A percentile compares a stretch with the other conserved stretches of the same genome.
Conservation (phyloP, 1,140 invertebrate genomes). For the Ruditapes philippinarum region DNA sequence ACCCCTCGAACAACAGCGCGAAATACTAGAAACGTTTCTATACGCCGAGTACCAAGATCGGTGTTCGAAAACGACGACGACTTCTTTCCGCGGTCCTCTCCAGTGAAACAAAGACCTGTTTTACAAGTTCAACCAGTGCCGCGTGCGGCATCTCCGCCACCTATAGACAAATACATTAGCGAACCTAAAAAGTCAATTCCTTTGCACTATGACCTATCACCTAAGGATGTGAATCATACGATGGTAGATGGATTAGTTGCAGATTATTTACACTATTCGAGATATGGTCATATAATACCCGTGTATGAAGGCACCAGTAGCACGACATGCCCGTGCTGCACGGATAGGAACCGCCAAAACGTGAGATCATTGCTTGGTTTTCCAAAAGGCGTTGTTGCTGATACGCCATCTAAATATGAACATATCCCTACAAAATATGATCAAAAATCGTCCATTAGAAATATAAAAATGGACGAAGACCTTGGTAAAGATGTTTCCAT, state of each 20-base stretch:
- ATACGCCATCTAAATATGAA: conserved; percentile 22
- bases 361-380: conserved; percentile 69
- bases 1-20: conserved; percentile 36
- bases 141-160: conserved; percentile 45
- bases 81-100: background rate
- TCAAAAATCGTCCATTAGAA: conserved; percentile 27
- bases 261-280: conserved; percentile 79
- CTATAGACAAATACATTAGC: background rate
- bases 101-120: conserved; percentile 51
- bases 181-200: background rate
- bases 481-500: conserved; percentile 5
- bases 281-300: conserved; percentile 76
- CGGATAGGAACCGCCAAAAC: conserved; percentile 78
- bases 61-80: conserved; percentile 7
- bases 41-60: conserved; percentile 48
- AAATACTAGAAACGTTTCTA: background rate
- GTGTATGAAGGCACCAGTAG: conserved; percentile 73
- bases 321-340: conserved; percentile 77
- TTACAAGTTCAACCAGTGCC: conserved; percentile 62
- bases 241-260: conserved; percentile 79
- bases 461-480: conserved; percentile 41
- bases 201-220: conserved; percentile 18
- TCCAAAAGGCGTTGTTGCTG: conserved; percentile 35
- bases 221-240: conserved; percentile 67
- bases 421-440: conserved; percentile 45